phyloP scores from a whole-genome alignment of 2,797 vertebrate species.

The Rhabdomys pumilio region DNA sequence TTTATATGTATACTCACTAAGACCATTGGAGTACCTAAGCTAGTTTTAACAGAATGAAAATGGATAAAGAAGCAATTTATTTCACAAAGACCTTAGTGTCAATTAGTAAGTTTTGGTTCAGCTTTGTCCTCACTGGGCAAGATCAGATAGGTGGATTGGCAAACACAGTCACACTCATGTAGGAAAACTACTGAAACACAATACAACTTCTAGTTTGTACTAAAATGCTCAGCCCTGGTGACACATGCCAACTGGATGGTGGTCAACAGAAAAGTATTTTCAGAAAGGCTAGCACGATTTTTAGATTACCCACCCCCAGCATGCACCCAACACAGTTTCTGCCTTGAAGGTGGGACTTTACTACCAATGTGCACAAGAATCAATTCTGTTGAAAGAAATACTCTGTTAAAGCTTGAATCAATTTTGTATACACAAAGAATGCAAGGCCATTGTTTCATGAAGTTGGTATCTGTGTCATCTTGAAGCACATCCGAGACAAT shows the following conservation, averaged over 20 bases:
- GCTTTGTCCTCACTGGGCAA: constrained; percentile 42
- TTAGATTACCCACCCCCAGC: constrained; percentile 50
- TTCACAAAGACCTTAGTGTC: constrained; percentile 60
- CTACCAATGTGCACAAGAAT: constrained; percentile 59
- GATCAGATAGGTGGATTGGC: constrained; percentile 71
- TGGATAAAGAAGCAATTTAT: constrained; percentile 41
- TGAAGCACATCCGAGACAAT: neutral
- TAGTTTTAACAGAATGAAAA: constrained; percentile 28
- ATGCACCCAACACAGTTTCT: neutral
- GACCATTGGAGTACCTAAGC: neutral
- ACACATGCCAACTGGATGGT: constrained; percentile 61
- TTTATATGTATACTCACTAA: neutral
- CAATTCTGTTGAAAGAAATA: constrained; percentile 66
- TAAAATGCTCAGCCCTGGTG: constrained; percentile 72
- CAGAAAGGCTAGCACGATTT: constrained; percentile 75
- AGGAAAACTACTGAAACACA: constrained; percentile 84
- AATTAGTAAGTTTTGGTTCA: neutral
- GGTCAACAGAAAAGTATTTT: constrained; percentile 57
- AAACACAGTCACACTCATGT: constrained; percentile 21
- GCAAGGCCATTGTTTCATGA: neutral
- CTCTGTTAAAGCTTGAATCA: constrained; percentile 31
- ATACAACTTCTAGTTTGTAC: constrained; percentile 67
- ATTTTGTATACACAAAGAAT: constrained; percentile 4
- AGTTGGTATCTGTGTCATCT: neutral
- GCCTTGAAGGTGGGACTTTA: neutral